Conservation (phyloP, 2,113 vertebrate genomes). For the Ascaphus truei region DNA sequence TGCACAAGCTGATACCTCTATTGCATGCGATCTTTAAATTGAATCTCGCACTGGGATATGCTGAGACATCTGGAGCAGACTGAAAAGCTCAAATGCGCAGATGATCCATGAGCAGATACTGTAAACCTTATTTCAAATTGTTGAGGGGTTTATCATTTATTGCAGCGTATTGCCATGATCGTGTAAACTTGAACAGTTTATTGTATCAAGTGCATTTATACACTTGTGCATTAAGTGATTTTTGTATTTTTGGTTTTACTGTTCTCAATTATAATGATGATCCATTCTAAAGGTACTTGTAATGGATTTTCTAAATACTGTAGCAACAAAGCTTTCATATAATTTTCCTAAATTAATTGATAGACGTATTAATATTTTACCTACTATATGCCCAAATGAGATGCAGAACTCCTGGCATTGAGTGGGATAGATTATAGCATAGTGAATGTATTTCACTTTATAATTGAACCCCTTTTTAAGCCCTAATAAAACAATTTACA, state of each 20-base stretch:
- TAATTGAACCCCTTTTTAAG: neutral
- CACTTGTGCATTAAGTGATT: too few species aligned
- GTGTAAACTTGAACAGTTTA: neutral
- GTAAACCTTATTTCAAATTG: neutral
- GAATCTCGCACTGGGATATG: neutral
- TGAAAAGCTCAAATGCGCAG: neutral
- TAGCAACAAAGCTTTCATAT: too few species aligned
- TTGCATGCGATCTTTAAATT: neutral
- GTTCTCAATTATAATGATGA: too few species aligned
- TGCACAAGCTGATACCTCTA: neutral
- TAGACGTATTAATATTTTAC: too few species aligned
- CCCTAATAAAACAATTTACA: neutral
- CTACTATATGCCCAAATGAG: too few species aligned
- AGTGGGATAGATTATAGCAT: too few species aligned
- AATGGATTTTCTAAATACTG: too few species aligned
- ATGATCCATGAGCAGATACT: neutral
- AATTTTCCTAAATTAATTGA: too few species aligned
- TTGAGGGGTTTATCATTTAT: neutral
- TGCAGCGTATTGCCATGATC: neutral
- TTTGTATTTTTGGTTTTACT: too few species aligned
- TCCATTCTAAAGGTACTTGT: too few species aligned
- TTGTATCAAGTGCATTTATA: neutral
- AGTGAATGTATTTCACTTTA: neutral
- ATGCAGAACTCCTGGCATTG: too few species aligned
- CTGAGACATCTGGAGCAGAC: conserved; percentile 1